These are phyloP conservation scores for Alcedo atthis DNA, from an alignment of 2,797 vertebrate genomes.

Conservation along the genomic window DNA sequence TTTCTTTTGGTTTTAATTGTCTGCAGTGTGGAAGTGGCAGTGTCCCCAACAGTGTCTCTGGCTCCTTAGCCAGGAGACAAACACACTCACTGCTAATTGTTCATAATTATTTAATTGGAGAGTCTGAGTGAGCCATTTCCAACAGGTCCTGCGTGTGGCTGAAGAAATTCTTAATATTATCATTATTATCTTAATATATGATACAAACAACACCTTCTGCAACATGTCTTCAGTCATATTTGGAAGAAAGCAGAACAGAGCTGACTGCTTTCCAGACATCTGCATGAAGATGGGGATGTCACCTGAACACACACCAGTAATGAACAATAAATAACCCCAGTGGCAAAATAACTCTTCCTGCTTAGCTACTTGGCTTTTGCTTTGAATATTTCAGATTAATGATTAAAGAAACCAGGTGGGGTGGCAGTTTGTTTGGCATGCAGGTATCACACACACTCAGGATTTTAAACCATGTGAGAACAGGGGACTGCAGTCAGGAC, in stretches of 20 bases:
- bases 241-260: not conserved
- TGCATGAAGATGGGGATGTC: not conserved
- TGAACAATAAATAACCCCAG: not conserved
- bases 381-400: too few relatives aligned
- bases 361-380: not conserved
- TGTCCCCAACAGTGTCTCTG: accelerated
- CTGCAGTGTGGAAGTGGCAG: not conserved
- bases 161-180: not conserved
- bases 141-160: not conserved
- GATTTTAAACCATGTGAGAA: not conserved
- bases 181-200: too few relatives aligned
- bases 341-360: not conserved
- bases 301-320: not conserved
- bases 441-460: not conserved
- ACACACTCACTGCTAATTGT: not conserved
- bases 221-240: not conserved
- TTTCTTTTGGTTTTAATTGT: not conserved
- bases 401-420: not conserved
- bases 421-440: not conserved
- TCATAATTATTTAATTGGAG: not conserved
- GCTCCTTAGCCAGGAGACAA: not conserved
- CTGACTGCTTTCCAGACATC: not conserved
- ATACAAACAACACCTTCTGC: not conserved
- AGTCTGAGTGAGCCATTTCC: not conserved
- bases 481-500: not conserved